These are phyloP conservation scores for Tor tambroides DNA, from an alignment of 2,113 vertebrate species.

Conservation along the genomic window DNA sequence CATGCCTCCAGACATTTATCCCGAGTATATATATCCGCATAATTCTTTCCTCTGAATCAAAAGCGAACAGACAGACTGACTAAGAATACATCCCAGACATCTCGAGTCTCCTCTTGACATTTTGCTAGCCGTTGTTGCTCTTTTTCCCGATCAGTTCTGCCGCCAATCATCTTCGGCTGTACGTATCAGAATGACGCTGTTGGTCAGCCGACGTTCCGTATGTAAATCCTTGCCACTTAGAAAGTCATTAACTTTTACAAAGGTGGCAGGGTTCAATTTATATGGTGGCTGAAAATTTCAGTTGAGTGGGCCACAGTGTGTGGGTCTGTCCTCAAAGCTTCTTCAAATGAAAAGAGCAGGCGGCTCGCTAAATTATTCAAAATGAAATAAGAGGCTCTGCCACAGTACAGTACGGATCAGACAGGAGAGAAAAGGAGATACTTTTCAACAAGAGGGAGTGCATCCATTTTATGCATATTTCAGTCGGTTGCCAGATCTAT, in stretches of 20 bases:
- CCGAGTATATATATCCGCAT: conserved; percentile 38
- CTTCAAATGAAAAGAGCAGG: conserved; percentile 54
- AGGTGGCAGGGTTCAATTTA: conserved; percentile 46
- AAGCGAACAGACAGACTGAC: conserved; percentile 55
- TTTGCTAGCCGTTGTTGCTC: conserved; percentile 64
- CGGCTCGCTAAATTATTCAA: conserved; percentile 58
- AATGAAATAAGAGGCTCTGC: conserved; percentile 60
- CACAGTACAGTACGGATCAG: conserved; percentile 53
- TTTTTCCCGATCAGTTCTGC: conserved; percentile 65
- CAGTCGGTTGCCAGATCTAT: conserved; percentile 39
- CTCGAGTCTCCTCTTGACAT: conserved; percentile 64
- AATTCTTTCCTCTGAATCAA: conserved; percentile 62
- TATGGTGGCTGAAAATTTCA: conserved; percentile 47
- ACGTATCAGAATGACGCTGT: conserved; percentile 61
- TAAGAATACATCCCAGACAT: conserved; percentile 55
- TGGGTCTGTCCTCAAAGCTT: conserved; percentile 50
- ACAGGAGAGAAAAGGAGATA: conserved; percentile 50
- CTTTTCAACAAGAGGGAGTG: conserved; percentile 54
- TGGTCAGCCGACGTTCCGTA: conserved; percentile 62
- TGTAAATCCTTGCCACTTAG: conserved; percentile 55
- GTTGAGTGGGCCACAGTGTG: conserved; percentile 49
- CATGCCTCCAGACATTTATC: conserved; percentile 30
- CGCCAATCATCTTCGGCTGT: conserved; percentile 60
- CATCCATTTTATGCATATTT: conserved; percentile 53
- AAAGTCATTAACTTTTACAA: conserved; percentile 60